Evolutionary conservation across 2,113 vertebrate genomes (phyloP).

Genomic region (Microtus ochrogaster): DNA sequence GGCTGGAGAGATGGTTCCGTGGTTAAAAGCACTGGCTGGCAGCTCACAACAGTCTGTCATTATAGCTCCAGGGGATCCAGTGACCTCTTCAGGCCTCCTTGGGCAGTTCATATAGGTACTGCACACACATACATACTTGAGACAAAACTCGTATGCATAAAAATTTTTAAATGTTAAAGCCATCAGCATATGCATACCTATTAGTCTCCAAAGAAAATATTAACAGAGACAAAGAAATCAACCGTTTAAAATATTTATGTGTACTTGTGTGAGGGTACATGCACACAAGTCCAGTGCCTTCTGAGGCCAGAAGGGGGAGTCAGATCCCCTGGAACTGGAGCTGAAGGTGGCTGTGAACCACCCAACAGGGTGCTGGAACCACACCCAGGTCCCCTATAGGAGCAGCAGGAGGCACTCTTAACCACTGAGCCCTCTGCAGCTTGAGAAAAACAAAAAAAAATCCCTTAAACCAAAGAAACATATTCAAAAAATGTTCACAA

Average conservation of each 20-base stretch:
- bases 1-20: neutral
- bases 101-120: too few relatives aligned
- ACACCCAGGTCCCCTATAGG: neutral
- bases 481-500: neutral
- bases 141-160: neutral
- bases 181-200: neutral
- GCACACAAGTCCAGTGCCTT: neutral
- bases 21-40: neutral
- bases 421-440: neutral
- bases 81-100: neutral
- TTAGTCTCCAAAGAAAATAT: neutral
- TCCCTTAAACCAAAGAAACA: neutral
- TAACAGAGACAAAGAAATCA: neutral
- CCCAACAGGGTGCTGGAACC: neutral
- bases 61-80: neutral
- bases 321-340: neutral
- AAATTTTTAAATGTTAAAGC: neutral
- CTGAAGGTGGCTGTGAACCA: neutral
- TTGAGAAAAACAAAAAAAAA: neutral
- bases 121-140: neutral
- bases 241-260: neutral
- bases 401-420: neutral
- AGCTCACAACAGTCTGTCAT: neutral
- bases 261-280: neutral
- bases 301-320: neutral